Conservation (phyloP, 2,113 vertebrate species). For the Clarias batrachus region DNA sequence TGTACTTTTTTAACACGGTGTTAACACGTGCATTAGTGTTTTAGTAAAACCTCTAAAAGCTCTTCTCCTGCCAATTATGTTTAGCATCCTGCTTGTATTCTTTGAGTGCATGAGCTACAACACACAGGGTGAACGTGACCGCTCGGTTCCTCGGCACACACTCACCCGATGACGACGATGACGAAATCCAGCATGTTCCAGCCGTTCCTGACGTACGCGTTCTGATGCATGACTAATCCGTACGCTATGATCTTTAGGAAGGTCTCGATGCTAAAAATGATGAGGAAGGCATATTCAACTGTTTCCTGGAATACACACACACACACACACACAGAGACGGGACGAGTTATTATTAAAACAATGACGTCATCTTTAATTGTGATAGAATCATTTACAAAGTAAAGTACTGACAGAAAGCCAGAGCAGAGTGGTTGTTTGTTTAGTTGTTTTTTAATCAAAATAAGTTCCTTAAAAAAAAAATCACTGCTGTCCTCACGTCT, state of each 20-base stretch:
- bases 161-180: slow-evolving; percentile 99
- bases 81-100: background rate
- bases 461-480: background rate
- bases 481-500: background rate
- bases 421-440: background rate
- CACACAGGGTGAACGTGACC: background rate
- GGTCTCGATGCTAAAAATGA: slow-evolving; percentile 99
- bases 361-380: background rate
- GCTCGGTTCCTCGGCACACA: slow-evolving; percentile 41
- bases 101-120: background rate
- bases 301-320: slow-evolving; percentile 86
- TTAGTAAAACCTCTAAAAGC: too few species aligned
- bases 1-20: too few species aligned
- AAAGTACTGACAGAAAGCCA: background rate
- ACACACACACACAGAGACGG: slow-evolving; percentile 47
- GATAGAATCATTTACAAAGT: background rate
- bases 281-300: slow-evolving; percentile 99
- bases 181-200: slow-evolving; percentile 99
- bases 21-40: too few species aligned
- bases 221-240: slow-evolving; percentile 97
- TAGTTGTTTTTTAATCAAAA: too few species aligned
- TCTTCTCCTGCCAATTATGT: background rate
- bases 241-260: slow-evolving; percentile 99
- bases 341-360: background rate
- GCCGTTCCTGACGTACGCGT: slow-evolving; percentile 96